Evolutionary conservation across 2,888 invertebrate genomes (phyloP), one percentile per base, ranked within the genome.

Genomic region (Sinohyriopsis cumingii): DNA sequence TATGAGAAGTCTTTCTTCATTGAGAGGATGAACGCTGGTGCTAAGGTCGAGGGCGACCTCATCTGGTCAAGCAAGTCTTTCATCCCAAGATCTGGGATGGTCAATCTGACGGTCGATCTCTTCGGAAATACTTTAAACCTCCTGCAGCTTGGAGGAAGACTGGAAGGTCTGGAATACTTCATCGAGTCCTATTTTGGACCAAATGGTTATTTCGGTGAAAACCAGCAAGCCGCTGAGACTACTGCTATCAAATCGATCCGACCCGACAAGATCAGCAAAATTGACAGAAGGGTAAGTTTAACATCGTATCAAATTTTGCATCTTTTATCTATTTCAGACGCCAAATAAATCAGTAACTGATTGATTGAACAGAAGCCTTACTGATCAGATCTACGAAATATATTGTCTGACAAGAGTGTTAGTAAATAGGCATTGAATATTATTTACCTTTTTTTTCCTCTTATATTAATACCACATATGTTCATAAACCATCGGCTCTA

Each of bases 121-220:
- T 91, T 91, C 72, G 98, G 98, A 0, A 95, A 96, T 87, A 95
- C 96, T 0, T 93, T 98, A 69, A 98, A 98, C 89, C 88, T 95
- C 61, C 91, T 96, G 77, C 95, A 96, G 92, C 33, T 96, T 67
- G 94, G 94, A 83, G 93, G 94, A 7, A 93, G 97, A 71, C 92
- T 94, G n/a, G 96, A 97, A 91, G 97, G 97, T 9, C 93, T 98
- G 82, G 98, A 98, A 87, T 78, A 93, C 78, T 93, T 95, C 88
- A 92, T 96, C 65, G 96, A 96, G 88, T 93, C 93, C 55, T 91
- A 95, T 72, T 96, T 98, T 88, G 85, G 96, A 5, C 94, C 95
- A 3, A 79, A 83, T 67, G 86, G 86, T 24, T 84, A 85, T 68
- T 91, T 95, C 55, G 91, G 91, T 25, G 91, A 91, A 54, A 73